phyloP scores from a whole-genome alignment of 2,888 invertebrate species.

The Thera obeliscata region DNA sequence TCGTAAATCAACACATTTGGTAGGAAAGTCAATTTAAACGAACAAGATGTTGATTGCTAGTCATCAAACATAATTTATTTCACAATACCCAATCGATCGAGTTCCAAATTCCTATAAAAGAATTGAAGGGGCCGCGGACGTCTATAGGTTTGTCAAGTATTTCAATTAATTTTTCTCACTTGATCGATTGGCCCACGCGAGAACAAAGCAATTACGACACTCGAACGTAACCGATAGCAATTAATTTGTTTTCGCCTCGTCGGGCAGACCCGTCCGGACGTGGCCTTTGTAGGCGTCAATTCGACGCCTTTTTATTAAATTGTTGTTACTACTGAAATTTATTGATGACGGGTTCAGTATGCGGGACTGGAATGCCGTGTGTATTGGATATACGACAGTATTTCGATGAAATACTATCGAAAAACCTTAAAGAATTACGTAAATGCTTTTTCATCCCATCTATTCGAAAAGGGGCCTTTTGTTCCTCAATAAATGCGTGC shows the following conservation, averaged over 20 bases:
- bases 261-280: constrained; percentile 65
- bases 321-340: constrained; percentile 55
- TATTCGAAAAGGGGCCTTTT: too few species aligned
- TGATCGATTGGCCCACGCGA: constrained; percentile 72
- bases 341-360: constrained; percentile 36
- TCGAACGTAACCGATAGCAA: constrained; percentile 79
- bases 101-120: constrained; percentile 42
- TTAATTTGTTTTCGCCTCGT: constrained; percentile 79
- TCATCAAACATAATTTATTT: constrained; percentile 29
- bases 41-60: constrained; percentile 28
- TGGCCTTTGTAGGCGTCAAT: constrained; percentile 69
- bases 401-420: background rate
- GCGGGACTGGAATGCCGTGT: constrained; percentile 10
- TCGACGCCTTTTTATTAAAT: constrained; percentile 72
- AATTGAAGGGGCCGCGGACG: constrained; percentile 42
- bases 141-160: constrained; percentile 61
- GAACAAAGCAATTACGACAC: constrained; percentile 81
- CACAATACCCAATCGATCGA: constrained; percentile 33
- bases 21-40: constrained; percentile 4
- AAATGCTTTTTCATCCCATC: background rate
- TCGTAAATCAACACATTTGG: constrained; percentile 4
- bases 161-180: constrained; percentile 82
- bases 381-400: background rate
- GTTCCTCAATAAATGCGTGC: background rate
- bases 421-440: background rate